phyloP scores from a whole-genome alignment of 1,140 invertebrate species.

The Drosophila oshimai region DNA sequence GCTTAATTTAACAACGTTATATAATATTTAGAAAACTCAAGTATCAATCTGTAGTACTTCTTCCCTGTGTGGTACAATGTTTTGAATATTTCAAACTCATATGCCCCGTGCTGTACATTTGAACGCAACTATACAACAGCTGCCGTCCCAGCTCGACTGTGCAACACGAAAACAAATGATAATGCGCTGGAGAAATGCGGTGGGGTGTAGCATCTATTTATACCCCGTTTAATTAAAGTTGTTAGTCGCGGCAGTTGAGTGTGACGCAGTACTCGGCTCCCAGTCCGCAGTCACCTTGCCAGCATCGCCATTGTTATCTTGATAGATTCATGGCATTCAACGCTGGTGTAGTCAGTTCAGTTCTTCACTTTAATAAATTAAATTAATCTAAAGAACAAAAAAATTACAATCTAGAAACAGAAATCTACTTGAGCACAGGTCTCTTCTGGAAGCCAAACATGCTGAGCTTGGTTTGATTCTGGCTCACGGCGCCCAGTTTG shows the following conservation, averaged over 20 bases:
- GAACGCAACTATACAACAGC: not conserved
- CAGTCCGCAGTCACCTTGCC: constrained; percentile 38
- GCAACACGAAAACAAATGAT: constrained; percentile 35
- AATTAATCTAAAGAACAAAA: constrained; percentile 20
- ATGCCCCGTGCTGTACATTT: not conserved
- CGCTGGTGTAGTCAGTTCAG: constrained; percentile 14
- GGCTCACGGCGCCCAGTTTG: constrained; percentile 10
- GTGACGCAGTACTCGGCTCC: constrained; percentile 36
- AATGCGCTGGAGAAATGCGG: constrained; percentile 15
- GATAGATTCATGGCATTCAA: constrained; percentile 16
- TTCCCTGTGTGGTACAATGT: no score
- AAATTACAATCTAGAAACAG: not conserved
- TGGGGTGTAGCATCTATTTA: constrained; percentile 42
- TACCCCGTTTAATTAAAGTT: constrained; percentile 69
- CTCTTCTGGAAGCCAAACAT: constrained; percentile 79
- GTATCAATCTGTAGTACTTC: no score
- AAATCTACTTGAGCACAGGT: constrained; percentile 58
- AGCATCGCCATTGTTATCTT: constrained; percentile 47
- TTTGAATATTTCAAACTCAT: no score
- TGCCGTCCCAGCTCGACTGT: not conserved
- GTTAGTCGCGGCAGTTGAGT: constrained; percentile 33
- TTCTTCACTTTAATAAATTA: constrained; percentile 43
- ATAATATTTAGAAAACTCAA: no score
- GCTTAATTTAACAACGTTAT: no score
- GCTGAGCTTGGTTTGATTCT: constrained; percentile 68